Evolutionary conservation across 2,888 invertebrate genomes (phyloP).

Genomic region (Drosophila lutescens): DNA sequence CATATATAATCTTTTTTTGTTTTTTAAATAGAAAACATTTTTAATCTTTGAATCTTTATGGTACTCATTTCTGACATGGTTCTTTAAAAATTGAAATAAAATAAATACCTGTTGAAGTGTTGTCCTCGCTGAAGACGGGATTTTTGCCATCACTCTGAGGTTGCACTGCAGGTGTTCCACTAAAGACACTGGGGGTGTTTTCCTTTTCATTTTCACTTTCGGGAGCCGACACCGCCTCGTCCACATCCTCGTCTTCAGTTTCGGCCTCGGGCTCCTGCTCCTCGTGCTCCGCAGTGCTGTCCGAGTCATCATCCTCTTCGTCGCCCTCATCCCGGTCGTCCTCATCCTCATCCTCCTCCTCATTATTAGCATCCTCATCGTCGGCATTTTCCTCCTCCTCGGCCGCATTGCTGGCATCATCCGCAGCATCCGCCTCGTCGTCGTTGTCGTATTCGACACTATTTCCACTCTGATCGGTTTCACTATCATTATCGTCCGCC

Average conservation of each 20-base stretch:
- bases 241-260: slow-evolving; percentile 43
- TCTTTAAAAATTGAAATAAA: neutral
- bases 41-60: no score
- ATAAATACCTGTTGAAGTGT: slow-evolving; percentile 50
- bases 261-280: slow-evolving; percentile 56
- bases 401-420: slow-evolving; percentile 29
- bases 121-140: slow-evolving; percentile 53
- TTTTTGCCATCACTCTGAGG: slow-evolving; percentile 50
- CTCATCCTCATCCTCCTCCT: slow-evolving; percentile 68
- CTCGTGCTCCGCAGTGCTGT: slow-evolving; percentile 36
- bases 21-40: no score
- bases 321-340: slow-evolving; percentile 17
- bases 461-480: slow-evolving; percentile 85
- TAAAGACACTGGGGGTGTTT: slow-evolving; percentile 18
- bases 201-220: slow-evolving; percentile 55
- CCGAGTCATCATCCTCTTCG: slow-evolving; percentile 33
- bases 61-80: no score
- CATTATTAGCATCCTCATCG: slow-evolving; percentile 77
- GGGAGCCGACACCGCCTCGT: slow-evolving; percentile 47
- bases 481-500: slow-evolving; percentile 83
- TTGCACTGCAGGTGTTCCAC: slow-evolving; percentile 14
- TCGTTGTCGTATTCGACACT: slow-evolving; percentile 85
- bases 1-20: no score
- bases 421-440: slow-evolving; percentile 76
- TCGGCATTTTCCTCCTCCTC: slow-evolving; percentile 51